Evolutionary conservation across 2,888 invertebrate species (phyloP).

Genomic region (Tipula lateralis): DNA sequence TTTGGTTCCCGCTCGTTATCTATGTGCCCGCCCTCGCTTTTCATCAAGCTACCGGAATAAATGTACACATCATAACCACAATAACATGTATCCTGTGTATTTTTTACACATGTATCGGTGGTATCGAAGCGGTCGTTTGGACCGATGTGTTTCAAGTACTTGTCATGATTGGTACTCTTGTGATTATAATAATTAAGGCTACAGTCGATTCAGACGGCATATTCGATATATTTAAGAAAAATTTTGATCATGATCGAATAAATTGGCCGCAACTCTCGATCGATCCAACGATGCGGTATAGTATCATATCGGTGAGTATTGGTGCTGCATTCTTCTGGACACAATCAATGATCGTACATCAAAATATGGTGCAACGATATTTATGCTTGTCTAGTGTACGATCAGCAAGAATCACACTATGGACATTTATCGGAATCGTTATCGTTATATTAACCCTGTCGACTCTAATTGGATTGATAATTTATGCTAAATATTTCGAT

Average conservation of each 20-base stretch:
- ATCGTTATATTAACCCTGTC: neutral
- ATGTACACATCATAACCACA: neutral
- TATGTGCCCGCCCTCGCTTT: neutral
- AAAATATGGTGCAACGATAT: constrained; percentile 14
- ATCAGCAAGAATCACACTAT: neutral
- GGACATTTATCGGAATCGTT: neutral
- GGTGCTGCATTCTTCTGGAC: constrained; percentile 1
- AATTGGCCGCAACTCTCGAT: constrained; percentile 52
- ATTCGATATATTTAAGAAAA: constrained; percentile 56
- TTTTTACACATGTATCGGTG: constrained; percentile 61
- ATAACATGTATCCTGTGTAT: neutral
- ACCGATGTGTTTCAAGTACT: constrained; percentile 68
- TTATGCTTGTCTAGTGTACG: neutral
- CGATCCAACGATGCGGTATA: neutral
- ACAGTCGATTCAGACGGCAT: constrained; percentile 63
- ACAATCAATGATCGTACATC: constrained; percentile 6
- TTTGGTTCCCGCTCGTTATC: constrained; percentile 25
- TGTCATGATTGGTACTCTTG: constrained; percentile 64
- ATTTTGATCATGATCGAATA: constrained; percentile 60
- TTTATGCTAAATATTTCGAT: neutral
- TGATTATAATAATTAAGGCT: constrained; percentile 62
- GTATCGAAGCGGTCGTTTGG: constrained; percentile 70
- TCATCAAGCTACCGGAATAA: neutral
- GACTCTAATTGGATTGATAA: neutral
- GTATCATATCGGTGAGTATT: neutral